A percentile compares a stretch with the other conserved stretches of the same genome.
Evolutionary conservation across 1,140 invertebrate species (phyloP).

Genomic region (Ceratosolen fusciceps): DNA sequence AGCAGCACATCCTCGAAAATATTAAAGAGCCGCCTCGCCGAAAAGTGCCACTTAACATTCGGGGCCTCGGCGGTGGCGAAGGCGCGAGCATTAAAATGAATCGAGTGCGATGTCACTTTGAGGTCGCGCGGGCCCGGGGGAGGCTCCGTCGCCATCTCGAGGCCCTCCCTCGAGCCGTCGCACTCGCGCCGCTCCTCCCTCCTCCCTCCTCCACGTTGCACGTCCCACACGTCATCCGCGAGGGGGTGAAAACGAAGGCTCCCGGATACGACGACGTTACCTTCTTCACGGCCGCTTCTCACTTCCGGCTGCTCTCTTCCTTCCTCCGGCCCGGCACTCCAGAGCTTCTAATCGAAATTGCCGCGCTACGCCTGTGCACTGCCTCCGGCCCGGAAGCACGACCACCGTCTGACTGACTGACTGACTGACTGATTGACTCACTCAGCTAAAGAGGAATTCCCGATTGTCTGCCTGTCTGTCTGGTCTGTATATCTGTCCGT

Average conservation of each 20-base stretch:
- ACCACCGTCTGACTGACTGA: not conserved
- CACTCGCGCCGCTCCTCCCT: not conserved
- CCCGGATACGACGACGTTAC: not conserved
- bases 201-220: not conserved
- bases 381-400: not conserved
- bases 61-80: not conserved
- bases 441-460: no score
- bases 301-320: conserved; percentile 1
- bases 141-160: no score
- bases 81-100: not conserved
- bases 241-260: no score
- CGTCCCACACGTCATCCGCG: no score
- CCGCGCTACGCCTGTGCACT: conserved; percentile 8
- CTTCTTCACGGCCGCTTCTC: not conserved
- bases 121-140: no score
- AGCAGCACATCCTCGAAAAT: not conserved
- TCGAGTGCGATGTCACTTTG: not conserved
- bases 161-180: no score
- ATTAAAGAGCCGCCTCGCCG: not conserved
- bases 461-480: no score
- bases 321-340: not conserved
- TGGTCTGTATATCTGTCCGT: no score
- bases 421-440: no score
- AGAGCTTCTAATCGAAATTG: conserved; percentile 8
- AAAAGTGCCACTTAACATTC: not conserved